Conservation (phyloP, 1,140 invertebrate genomes). For the Calephelis virginiensis region DNA sequence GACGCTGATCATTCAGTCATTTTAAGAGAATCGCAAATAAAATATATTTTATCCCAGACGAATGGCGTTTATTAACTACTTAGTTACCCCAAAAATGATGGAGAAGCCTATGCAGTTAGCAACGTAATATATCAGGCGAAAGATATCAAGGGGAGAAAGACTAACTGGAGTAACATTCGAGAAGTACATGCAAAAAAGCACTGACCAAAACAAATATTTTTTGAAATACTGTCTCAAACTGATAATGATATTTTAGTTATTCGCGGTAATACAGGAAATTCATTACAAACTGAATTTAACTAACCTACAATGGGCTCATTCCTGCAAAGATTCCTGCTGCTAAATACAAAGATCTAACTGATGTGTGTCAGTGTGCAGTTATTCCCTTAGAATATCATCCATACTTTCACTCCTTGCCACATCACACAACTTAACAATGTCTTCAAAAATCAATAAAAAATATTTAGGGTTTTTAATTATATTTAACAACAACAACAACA, state of each 20-base stretch:
- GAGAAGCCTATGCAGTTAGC: neutral
- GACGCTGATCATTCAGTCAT: neutral
- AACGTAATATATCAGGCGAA: slow-evolving; percentile 4
- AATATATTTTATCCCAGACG: no score
- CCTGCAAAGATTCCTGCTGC: slow-evolving; percentile 23
- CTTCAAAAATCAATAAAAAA: slow-evolving; percentile 25
- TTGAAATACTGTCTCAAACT: slow-evolving; percentile 25
- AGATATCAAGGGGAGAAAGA: slow-evolving; percentile 15
- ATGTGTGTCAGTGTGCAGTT: slow-evolving; percentile 25
- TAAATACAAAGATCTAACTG: slow-evolving; percentile 26
- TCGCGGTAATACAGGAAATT: slow-evolving; percentile 22
- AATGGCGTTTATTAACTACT: neutral
- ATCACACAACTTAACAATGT: slow-evolving; percentile 23
- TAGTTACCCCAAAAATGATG: slow-evolving; percentile 5
- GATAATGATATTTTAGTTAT: slow-evolving; percentile 26
- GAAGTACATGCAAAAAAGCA: slow-evolving; percentile 18
- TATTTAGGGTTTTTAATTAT: no score
- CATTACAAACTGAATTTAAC: slow-evolving; percentile 21
- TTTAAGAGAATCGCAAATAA: no score
- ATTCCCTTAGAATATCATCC: slow-evolving; percentile 25
- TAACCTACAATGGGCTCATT: slow-evolving; percentile 21
- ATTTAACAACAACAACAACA: no score
- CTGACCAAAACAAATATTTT: slow-evolving; percentile 25
- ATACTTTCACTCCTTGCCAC: slow-evolving; percentile 27
- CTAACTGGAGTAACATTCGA: slow-evolving; percentile 8